Base-by-base conservation (phyloP, 2,888 invertebrate genomes). In the Pseudanteris insignis region DNA sequence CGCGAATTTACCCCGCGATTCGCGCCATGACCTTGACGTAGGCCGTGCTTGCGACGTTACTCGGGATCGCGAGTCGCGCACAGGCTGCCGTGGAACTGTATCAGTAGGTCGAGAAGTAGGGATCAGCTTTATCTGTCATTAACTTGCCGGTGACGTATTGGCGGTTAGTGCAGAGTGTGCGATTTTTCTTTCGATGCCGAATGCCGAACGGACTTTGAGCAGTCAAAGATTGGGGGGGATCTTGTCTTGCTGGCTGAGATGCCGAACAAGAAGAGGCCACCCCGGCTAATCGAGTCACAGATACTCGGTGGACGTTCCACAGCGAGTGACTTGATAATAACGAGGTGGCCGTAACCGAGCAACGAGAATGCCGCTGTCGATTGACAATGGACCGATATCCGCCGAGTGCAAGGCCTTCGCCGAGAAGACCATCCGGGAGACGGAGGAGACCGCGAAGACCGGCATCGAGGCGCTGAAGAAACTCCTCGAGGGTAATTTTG, bases 401-500 rank as follows among this genome's bases (percentile, higher is more conserved):
- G 64, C 67, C 12, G 79, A 77, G 44, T 68, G 70, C 5, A 67
- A 43, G 30, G 74, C 68, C 0, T 3, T 79, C 1, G 83, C 83
- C 0, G 67, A 72, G 8, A 75, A 74, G 30, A 82, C 83, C 51
- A 70, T 83, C 0, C 65, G 82, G 21, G 82, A 83, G 63, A 82
- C 78, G 0, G 81, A 81, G 7, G 81, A 82, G 26, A 73, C 75
- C 8, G 68, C 75, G 1, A 75, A 76, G 53, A 71, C 79, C 9
- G 78, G 80, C 1, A 51, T 82, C 11, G 70, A 61, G 3, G 67
- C 69, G 7, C 73, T 83, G 1, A 76, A 70, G 25, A 71, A 79
- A 32, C 63, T 78, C 10, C 67, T 82, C 2, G 76, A 79, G 71
- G 79, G 83, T 82, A 47, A 72, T 37, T 43, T 41, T 5, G 9